These are phyloP conservation scores for Philaenus spumarius DNA, from an alignment of 1,140 invertebrate species.

Conservation along the genomic window DNA sequence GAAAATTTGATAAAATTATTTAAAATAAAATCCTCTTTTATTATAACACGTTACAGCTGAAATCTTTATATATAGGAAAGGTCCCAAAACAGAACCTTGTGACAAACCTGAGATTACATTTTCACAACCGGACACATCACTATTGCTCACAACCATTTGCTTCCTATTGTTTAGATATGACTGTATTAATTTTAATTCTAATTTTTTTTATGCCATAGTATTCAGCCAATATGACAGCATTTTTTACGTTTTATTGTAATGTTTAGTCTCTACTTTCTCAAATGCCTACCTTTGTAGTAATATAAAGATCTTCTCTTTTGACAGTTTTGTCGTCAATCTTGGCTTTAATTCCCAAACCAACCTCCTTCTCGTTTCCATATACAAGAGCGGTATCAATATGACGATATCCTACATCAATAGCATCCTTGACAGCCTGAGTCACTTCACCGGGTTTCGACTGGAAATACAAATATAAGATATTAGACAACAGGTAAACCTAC, in stretches of 20 bases:
- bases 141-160: too few relatives aligned
- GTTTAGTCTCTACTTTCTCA: slow-evolving; percentile 6
- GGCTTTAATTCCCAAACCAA: slow-evolving; percentile 66
- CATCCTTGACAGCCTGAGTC: slow-evolving; percentile 51
- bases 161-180: too few relatives aligned
- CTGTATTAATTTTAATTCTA: too few relatives aligned
- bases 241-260: neutral
- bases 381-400: slow-evolving; percentile 78
- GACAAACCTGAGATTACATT: too few relatives aligned
- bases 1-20: too few relatives aligned
- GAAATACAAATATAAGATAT: too few relatives aligned
- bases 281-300: slow-evolving; percentile 59
- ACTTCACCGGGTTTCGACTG: slow-evolving; percentile 50
- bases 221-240: neutral
- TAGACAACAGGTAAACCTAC: too few relatives aligned
- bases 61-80: too few relatives aligned
- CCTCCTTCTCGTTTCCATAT: slow-evolving; percentile 77
- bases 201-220: neutral
- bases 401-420: slow-evolving; percentile 69
- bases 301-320: slow-evolving; percentile 64
- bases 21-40: too few relatives aligned
- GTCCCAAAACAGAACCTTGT: too few relatives aligned
- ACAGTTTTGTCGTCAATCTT: slow-evolving; percentile 63
- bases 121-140: too few relatives aligned
- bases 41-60: too few relatives aligned